A percentile compares a stretch with the other conserved stretches of the same genome.
These are phyloP conservation scores for Trichopria drosophilae DNA, from an alignment of 2,888 invertebrate genomes.

Conservation along the genomic window DNA sequence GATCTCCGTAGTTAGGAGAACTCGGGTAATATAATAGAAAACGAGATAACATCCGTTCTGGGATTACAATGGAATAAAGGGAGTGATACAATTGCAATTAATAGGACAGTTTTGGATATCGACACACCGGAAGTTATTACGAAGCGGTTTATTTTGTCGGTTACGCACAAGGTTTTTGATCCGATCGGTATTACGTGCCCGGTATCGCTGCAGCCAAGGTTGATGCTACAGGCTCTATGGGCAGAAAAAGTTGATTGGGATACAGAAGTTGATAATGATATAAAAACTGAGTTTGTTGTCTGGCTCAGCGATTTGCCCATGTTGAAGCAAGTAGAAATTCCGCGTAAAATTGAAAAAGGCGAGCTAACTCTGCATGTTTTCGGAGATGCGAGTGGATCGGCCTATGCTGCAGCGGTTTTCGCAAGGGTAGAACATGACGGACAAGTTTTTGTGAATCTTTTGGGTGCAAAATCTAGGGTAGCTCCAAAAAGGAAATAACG, in stretches of 20 bases:
- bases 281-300: no score
- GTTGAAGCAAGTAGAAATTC: no score
- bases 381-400: not conserved
- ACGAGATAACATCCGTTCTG: slow-evolving; percentile 15
- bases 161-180: no score
- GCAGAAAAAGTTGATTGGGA: no score
- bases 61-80: slow-evolving; percentile 25
- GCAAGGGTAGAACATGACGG: not conserved
- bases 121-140: slow-evolving; percentile 17
- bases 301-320: no score
- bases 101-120: slow-evolving; percentile 11
- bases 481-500: slow-evolving; percentile 41
- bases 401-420: not conserved
- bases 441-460: slow-evolving; percentile 13
- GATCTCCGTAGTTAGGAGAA: slow-evolving; percentile 32
- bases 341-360: no score
- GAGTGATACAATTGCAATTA: slow-evolving; percentile 18
- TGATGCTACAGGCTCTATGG: slow-evolving; percentile 24
- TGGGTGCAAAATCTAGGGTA: slow-evolving; percentile 43
- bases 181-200: slow-evolving; percentile 24
- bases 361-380: slow-evolving; percentile 9
- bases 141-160: slow-evolving; percentile 26
- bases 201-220: slow-evolving; percentile 21
- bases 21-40: slow-evolving; percentile 6
- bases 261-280: slow-evolving; percentile 17